Percentiles rank a stretch among this genome's conserved stretches.
Conservation (phyloP, 2,888 invertebrate species). For the Crepidodera aurea region DNA sequence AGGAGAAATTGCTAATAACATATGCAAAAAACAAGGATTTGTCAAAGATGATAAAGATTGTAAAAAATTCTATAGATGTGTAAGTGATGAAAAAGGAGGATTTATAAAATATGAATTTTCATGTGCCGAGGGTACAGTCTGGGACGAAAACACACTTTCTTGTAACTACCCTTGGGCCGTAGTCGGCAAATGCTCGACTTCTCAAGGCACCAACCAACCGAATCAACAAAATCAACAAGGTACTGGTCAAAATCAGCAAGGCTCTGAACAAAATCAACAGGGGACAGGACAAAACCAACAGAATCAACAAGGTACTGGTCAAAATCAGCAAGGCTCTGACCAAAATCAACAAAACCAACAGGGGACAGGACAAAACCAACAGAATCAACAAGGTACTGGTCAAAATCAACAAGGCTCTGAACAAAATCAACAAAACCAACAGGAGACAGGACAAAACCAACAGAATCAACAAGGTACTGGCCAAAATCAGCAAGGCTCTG, state of each 20-base stretch:
- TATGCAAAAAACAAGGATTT: slow-evolving; percentile 75
- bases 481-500: slow-evolving; percentile 33
- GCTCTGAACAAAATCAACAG: slow-evolving; percentile 31
- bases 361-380: slow-evolving; percentile 19
- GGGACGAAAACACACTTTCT: slow-evolving; percentile 73
- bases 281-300: slow-evolving; percentile 21
- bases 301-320: slow-evolving; percentile 31
- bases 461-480: slow-evolving; percentile 24
- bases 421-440: slow-evolving; percentile 28
- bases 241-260: slow-evolving; percentile 32
- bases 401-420: slow-evolving; percentile 22
- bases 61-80: slow-evolving; percentile 80
- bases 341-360: slow-evolving; percentile 32
- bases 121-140: slow-evolving; percentile 80
- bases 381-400: slow-evolving; percentile 27
- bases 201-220: slow-evolving; percentile 30
- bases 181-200: slow-evolving; percentile 44
- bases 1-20: neutral
- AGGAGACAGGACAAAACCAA: slow-evolving; percentile 3
- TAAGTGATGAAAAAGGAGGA: slow-evolving; percentile 67
- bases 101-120: slow-evolving; percentile 74
- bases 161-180: slow-evolving; percentile 78
- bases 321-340: slow-evolving; percentile 21
- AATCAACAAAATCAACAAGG: slow-evolving; percentile 19
- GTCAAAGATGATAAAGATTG: slow-evolving; percentile 75